Evolutionary conservation across 1,140 invertebrate species (phyloP).

Genomic region (Camponotus pennsylvanicus): DNA sequence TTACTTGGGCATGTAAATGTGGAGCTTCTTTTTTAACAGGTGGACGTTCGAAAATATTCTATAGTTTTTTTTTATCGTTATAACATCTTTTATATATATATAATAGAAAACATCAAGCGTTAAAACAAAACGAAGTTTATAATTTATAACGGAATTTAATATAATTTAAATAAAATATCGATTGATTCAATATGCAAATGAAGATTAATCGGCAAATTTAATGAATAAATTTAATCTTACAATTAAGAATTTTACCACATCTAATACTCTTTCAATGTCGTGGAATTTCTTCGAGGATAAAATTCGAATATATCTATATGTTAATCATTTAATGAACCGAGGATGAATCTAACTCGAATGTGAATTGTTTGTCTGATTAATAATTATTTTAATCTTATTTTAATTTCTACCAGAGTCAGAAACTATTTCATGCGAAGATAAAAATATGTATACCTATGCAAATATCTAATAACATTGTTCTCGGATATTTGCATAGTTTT

Average conservation of each 20-base stretch:
- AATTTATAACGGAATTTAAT: constrained; percentile 20
- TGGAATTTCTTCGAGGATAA: neutral
- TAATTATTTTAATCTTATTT: constrained; percentile 19
- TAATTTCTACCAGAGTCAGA: neutral
- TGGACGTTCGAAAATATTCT: constrained; percentile 7
- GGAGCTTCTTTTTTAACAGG: neutral
- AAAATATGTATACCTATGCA: constrained; percentile 45
- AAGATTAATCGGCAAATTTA: no score
- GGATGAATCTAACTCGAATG: neutral
- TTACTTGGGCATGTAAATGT: constrained; percentile 40
- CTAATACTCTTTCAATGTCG: neutral
- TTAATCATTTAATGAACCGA: constrained; percentile 31
- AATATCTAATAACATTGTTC: constrained; percentile 52
- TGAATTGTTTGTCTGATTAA: constrained; percentile 6
- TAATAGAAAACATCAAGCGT: neutral
- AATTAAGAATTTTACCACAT: neutral
- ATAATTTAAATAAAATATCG: neutral
- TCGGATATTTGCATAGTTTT: constrained; percentile 53
- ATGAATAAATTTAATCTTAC: constrained; percentile 13
- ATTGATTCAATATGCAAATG: neutral
- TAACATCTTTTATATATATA: neutral
- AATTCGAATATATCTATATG: neutral
- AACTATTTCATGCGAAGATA: constrained; percentile 25
- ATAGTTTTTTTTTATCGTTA: neutral
- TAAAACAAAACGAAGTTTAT: neutral